Base-by-base conservation (phyloP, 2,113 vertebrate species). In the Albula goreensis region DNA sequence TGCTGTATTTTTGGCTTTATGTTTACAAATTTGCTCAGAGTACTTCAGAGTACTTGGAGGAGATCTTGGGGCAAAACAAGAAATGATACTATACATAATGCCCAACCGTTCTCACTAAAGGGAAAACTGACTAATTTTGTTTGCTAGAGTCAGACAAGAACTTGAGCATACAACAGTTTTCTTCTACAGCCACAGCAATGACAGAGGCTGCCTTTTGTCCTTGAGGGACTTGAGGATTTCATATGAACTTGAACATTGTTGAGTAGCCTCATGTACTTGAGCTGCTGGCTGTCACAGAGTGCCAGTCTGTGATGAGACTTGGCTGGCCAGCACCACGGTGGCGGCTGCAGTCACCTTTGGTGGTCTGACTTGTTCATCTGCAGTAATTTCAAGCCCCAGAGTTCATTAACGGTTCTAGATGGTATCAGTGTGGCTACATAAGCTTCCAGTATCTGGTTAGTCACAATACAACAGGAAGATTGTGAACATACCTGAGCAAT, bases 401-500 rank as follows among this genome's bases (percentile, higher is more conserved):
- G 80, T 92, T 94, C 92, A 41, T 90, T 63, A 93, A 95, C 94
- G 93, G 90, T 93, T 41, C 95, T 95, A 96, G 94, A 93, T 95
- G 93, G 93, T 94, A 95, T 96, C 94, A 97, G 95, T 94, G 94
- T 94, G 95, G 95, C 94, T 96, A 96, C 94, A 90, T 41, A 96
- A 96, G 95, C 96, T 94, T 96, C 97, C 96, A 96, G 96, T 93
- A 94, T 96, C 96, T 96, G 95, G 97, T 99, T 98, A 99, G 97
- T 97, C 96, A 97, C 96, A 97, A 96, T 96, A 97, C 97, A 97
- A 97, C 96, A 97, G 96, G 94, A 97, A 97, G 97, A 96, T 97
- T 96, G 96, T 97, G 97, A 96, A 99, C 98, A 99, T 99, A 99
- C 98, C 98, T 99, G 98, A 96, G 97, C 97, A 99, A 99, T 99